phyloP scores from a whole-genome alignment of 1,140 invertebrate species.

The Drosophila lacertosa region DNA sequence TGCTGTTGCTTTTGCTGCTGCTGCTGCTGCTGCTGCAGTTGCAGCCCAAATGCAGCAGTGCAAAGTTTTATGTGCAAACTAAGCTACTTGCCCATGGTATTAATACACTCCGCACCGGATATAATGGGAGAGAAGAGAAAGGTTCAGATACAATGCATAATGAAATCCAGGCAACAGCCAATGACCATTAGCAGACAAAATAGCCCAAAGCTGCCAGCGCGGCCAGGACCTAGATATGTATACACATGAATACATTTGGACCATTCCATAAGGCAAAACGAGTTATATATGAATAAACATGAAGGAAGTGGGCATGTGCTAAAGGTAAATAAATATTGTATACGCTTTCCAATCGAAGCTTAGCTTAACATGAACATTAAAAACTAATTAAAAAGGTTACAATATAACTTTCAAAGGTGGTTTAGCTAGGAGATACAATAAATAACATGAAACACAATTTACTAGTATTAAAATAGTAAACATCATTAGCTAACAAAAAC shows the following conservation, averaged over 20 bases:
- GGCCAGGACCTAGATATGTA: conserved; percentile 45
- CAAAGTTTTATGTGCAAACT: conserved; percentile 70
- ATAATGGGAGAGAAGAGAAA: background rate
- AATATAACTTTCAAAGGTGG: too few relatives aligned
- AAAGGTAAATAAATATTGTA: background rate
- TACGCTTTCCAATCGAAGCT: conserved; percentile 20
- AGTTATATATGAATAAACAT: conserved; percentile 76
- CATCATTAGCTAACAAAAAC: background rate
- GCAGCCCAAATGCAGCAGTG: conserved; percentile 57
- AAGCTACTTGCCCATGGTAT: conserved; percentile 61
- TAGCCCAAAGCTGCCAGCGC: conserved; percentile 56
- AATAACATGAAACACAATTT: too few relatives aligned
- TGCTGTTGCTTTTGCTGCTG: too few relatives aligned
- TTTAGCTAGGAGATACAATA: too few relatives aligned
- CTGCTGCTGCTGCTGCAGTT: conserved; percentile 28
- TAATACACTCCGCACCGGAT: conserved; percentile 46
- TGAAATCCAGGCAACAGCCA: conserved; percentile 64
- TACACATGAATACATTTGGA: conserved; percentile 30
- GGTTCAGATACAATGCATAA: conserved; percentile 60
- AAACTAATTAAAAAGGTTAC: too few relatives aligned
- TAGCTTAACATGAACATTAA: too few relatives aligned
- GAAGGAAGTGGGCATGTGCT: conserved; percentile 25
- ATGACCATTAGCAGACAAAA: conserved; percentile 73
- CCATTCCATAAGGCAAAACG: conserved; percentile 54
- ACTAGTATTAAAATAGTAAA: too few relatives aligned